Evolutionary conservation across 2,888 invertebrate genomes (phyloP), one percentile per base, ranked within the genome.

Genomic region (Mythimna pallens): DNA sequence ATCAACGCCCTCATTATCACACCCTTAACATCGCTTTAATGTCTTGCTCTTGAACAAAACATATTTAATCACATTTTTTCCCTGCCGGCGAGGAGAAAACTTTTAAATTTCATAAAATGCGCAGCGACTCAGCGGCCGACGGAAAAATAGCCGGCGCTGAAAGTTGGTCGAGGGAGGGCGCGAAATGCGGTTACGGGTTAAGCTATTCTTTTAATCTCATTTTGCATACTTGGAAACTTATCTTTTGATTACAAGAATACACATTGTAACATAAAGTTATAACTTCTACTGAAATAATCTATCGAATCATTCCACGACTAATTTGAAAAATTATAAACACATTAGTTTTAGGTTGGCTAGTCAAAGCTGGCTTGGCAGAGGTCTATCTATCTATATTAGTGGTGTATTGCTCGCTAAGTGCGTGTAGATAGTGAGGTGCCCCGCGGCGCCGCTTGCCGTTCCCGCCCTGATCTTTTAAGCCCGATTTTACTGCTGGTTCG

Each of bases 21-120:
- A 96, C 96, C 96, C 96, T 96, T 96, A 96, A 95, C 96, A 95
- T 96, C 95, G 93, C 95, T 95, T 96, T 96, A 96, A 96, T 96
- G 96, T 96, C 95, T 94, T 95, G 95, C 95, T 95, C 93, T 96
- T 95, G 96, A 96, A 96, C 96, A 96, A 96, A 96, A 96, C 96
- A 96, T 96, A 96, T 96, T 96, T 96, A 96, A 96, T 96, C 96
- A 94, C 95, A 96, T 95, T 96, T 96, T 94, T 95, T 93, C 91
- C 91, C 91, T 89, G 88, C 86, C 86, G 86, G 84, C 88, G 89
- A n/a, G 75, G 58, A 73, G 74, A 89, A 91, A 95, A 95, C 93
- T 95, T 96, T 96, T 94, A 83, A 95, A 95, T 95, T 96, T 95
- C 92, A 94, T 94, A 95, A 95, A 95, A 91, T 90, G 92, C 78